Percentiles rank a stretch among this genome's conserved stretches.
phyloP scores from a whole-genome alignment of 2,888 invertebrate genomes.

The Melanchra persicariae region DNA sequence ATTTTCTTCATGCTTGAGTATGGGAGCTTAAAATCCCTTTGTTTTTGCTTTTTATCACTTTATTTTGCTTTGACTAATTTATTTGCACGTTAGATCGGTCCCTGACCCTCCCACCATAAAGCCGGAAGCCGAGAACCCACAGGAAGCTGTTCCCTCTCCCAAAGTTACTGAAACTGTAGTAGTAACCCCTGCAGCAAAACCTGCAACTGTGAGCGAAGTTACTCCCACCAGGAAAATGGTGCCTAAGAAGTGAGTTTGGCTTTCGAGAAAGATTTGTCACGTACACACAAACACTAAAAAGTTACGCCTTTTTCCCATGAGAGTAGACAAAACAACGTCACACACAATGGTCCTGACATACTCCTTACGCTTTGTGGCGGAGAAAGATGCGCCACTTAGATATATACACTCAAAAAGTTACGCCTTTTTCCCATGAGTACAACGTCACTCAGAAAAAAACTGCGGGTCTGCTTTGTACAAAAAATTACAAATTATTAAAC shows the following conservation, averaged over 20 bases:
- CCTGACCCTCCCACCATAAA: not conserved
- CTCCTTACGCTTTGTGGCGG: no score
- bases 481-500: no score
- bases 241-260: slow-evolving; percentile 75
- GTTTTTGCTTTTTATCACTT: not conserved
- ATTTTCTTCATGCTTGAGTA: no score
- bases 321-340: no score
- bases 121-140: slow-evolving; percentile 5
- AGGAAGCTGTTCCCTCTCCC: slow-evolving; percentile 21
- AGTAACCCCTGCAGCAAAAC: slow-evolving; percentile 53
- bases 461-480: no score
- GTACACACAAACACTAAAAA: not conserved
- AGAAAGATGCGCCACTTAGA: no score
- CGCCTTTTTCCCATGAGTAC: no score
- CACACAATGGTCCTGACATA: no score
- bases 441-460: no score
- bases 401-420: no score
- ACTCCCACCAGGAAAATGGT: slow-evolving; percentile 59
- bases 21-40: not conserved
- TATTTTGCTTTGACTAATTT: slow-evolving; percentile 14
- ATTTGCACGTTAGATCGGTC: slow-evolving; percentile 29
- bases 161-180: slow-evolving; percentile 30
- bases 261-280: not conserved
- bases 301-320: no score
- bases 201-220: slow-evolving; percentile 45